phyloP scores from a whole-genome alignment of 2,888 invertebrate species.

The Tromatobia lineatoria region DNA sequence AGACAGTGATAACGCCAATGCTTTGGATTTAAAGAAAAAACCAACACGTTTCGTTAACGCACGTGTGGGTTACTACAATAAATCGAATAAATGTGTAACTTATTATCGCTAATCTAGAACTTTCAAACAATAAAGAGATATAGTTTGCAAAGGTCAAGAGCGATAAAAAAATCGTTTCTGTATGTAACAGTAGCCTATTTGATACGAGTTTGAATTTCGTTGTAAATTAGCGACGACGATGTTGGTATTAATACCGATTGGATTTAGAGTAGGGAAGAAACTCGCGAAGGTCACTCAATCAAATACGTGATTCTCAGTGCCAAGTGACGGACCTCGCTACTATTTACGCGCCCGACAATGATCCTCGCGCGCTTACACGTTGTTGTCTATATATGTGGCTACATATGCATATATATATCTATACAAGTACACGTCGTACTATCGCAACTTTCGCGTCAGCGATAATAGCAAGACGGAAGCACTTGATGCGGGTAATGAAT shows the following conservation, averaged over 20 bases:
- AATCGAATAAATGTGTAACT: neutral
- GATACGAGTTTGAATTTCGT: neutral
- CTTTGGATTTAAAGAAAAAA: neutral
- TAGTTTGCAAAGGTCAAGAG: no score
- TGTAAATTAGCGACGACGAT: neutral
- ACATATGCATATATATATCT: neutral
- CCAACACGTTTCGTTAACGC: neutral
- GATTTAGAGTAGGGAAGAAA: neutral
- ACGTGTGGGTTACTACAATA: neutral
- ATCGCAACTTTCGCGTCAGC: constrained; percentile 28
- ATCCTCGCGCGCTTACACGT: neutral
- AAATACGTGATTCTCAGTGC: constrained; percentile 18
- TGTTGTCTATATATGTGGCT: no score
- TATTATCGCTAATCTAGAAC: neutral
- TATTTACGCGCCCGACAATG: constrained; percentile 16
- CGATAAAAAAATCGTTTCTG: no score
- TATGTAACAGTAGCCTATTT: neutral
- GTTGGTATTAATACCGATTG: neutral
- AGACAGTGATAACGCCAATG: neutral
- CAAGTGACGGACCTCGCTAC: constrained; percentile 20
- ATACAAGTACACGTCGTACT: neutral
- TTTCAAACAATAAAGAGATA: neutral
- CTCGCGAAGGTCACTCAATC: neutral
- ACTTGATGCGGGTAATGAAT: neutral
- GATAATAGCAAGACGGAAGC: constrained; percentile 27